phyloP scores from a whole-genome alignment of 2,797 vertebrate species.

The Myotis vivesi region DNA sequence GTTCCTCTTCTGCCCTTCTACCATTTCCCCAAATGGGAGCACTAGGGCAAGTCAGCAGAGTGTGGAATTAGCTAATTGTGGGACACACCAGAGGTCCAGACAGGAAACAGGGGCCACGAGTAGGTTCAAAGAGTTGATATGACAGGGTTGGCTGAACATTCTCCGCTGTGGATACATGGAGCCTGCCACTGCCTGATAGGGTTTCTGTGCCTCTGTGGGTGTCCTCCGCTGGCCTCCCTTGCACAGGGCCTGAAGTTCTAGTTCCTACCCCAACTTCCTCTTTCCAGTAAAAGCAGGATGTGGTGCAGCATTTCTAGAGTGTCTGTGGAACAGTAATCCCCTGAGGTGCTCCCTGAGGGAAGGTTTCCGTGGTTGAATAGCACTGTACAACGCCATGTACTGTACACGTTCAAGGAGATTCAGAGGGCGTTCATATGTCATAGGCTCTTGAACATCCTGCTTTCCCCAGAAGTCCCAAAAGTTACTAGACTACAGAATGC shows the following conservation, averaged over 20 bases:
- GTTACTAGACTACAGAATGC: neutral
- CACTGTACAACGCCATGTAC: neutral
- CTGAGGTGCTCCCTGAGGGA: constrained; percentile 59
- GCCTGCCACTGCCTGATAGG: neutral
- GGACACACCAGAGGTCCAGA: constrained; percentile 11
- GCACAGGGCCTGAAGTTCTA: neutral
- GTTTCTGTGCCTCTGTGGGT: neutral
- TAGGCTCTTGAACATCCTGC: neutral
- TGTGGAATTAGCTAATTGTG: neutral
- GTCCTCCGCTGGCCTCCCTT: neutral
- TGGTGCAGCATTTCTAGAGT: constrained; percentile 68
- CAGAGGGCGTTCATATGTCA: accelerated
- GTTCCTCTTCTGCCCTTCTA: neutral
- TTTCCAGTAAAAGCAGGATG: constrained; percentile 67
- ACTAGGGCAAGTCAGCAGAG: neutral
- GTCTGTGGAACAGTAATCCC: constrained; percentile 46
- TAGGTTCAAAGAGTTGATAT: constrained; percentile 1
- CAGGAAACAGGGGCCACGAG: neutral
- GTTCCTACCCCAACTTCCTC: constrained; percentile 57
- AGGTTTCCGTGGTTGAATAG: constrained; percentile 67
- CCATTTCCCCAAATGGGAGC: neutral
- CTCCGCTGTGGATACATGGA: neutral
- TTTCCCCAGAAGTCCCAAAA: neutral
- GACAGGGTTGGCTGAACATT: neutral
- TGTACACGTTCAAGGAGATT: neutral